Base-by-base conservation (phyloP, 2,797 vertebrate species). In the Chrosomus eos region DNA sequence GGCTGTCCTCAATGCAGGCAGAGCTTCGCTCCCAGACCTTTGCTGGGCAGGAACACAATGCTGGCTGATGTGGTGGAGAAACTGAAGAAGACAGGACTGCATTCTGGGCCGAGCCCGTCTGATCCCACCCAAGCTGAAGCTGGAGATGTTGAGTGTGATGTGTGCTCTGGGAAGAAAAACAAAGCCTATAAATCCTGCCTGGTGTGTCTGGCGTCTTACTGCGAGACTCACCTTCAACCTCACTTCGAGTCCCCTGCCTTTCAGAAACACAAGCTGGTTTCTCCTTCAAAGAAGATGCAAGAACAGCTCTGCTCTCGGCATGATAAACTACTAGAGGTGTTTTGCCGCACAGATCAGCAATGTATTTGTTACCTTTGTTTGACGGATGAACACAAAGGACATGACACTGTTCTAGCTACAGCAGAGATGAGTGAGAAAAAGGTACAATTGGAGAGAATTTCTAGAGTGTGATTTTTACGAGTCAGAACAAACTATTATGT, bases 191-290 rank as follows among this genome's bases (percentile, higher is more conserved):
- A 93, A 89, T 98, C 97, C 0, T 99, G 98, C 78, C 94, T 99
- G 62, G 97, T 97, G 86, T 99, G 98, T 90, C 92, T 97, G 94
- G 98, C 96, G 16, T 98, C 97, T 16, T 99, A 97, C 95, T 99
- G 98, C 90, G 79, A 92, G 2, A 88, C 95, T 36, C 98, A 99
- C 93, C 90, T 99, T 43, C 92, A 85, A 91, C 97, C 97, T 0
- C 98, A 99, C 93, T 92, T 92, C 88, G 95, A 97, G 16, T 97
- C 96, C 4, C 93, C 95, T 0, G 96, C 96, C 0, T 98, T 98
- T 90, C 95, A 90, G 89, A 96, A 95, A 86, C 98, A 99, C 95
- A 93, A 90, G 85, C 93, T 99, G 84, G 95, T 95, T 80, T 78
- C 90, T 0, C 96, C 97, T 0, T 85, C 96, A 51, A 87, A 72